Base-by-base conservation (phyloP, 2,113 vertebrate genomes). In the Oceanodroma tethys region DNA sequence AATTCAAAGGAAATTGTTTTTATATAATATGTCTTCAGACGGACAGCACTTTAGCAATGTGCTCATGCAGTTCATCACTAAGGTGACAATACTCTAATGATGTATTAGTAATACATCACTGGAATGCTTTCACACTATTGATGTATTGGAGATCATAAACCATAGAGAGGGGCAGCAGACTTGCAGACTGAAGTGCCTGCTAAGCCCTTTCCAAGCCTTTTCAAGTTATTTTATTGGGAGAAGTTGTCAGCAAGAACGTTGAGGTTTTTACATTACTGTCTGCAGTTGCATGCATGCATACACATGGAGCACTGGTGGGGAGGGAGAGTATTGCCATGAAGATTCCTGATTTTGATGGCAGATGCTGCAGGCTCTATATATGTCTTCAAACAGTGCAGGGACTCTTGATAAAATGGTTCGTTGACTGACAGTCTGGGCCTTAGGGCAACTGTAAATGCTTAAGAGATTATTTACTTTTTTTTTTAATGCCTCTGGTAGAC, bases 31-130 rank as follows among this genome's bases (percentile, higher is more conserved):
- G 27, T 95, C 60, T 96, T 94, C 56, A 81, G 91, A 75, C 60
- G 60, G 45, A 43, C 48, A 83, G 91, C 43, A 52, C 72, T 92
- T 96, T 3, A 92, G 76, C 92, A 70, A 13, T 73, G 79, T 68
- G 45, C 60, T 85, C 63, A 30, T 92, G 73, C 76, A 63, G 22
- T 95, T 43, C 62, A 78, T 97, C 95, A 90, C 50, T 3, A 2
- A 55, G 78, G 47, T 95, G 97, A 84, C 94, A 86, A 89, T 93
- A 48, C 56, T 26, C 43, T 26, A 79, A 89, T 91, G 88, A 95
- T 97, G 65, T 86, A 93, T 93, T 74, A 48, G 55, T 25, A 72
- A 86, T 93, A 65, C 30, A 92, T 97, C 94, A 91, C 80, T 43
- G 68, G 70, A 93, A 30, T 86, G 86, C 80, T 95, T 89, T 87